These are phyloP conservation scores for Sebastes diaconus DNA, from an alignment of 2,797 vertebrate genomes.

Conservation along the genomic window DNA sequence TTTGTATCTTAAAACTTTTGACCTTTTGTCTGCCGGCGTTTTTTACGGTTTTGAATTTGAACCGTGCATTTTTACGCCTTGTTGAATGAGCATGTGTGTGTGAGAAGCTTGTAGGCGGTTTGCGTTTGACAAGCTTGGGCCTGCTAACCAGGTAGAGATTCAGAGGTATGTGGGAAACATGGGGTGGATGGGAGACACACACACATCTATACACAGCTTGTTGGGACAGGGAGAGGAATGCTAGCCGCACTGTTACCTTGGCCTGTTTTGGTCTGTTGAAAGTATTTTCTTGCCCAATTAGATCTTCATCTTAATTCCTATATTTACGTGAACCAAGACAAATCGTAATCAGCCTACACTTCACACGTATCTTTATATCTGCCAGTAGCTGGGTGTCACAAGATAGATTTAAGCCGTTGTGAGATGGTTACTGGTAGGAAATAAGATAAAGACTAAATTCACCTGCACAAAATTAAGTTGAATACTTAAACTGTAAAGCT, in stretches of 20 bases:
- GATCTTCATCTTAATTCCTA: slow-evolving; percentile 50
- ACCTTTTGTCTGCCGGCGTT: slow-evolving; percentile 18
- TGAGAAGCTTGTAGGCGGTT: slow-evolving; percentile 62
- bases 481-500: neutral
- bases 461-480: neutral
- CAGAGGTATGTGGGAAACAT: slow-evolving; percentile 70
- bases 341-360: slow-evolving; percentile 5
- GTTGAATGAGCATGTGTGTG: slow-evolving; percentile 58
- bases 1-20: neutral
- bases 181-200: slow-evolving; percentile 43
- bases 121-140: slow-evolving; percentile 71
- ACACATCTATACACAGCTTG: slow-evolving; percentile 61
- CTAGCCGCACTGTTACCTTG: slow-evolving; percentile 53
- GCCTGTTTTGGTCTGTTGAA: slow-evolving; percentile 53
- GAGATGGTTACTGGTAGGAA: neutral
- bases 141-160: slow-evolving; percentile 60
- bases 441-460: neutral
- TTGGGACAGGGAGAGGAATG: slow-evolving; percentile 80
- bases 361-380: slow-evolving; percentile 3
- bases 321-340: slow-evolving; percentile 28
- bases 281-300: slow-evolving; percentile 55
- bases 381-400: neutral
- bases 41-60: slow-evolving; percentile 53
- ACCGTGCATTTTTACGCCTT: slow-evolving; percentile 28
- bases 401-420: neutral